Evolutionary conservation across 2,113 vertebrate genomes (phyloP), one percentile per base, ranked within the genome.

Genomic region (Labrus mixtus): DNA sequence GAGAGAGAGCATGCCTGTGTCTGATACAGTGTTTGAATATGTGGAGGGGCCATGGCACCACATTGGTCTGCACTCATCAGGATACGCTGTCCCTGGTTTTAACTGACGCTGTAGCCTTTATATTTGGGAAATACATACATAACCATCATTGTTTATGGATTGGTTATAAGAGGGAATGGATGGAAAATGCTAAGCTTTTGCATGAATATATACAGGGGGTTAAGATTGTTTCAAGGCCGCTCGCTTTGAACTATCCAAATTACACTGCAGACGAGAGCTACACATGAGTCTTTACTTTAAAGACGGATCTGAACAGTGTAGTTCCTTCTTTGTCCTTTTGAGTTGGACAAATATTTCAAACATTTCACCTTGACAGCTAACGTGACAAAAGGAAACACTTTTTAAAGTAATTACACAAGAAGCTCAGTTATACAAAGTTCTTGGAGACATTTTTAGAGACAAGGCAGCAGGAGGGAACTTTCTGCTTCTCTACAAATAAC

Each of bases 11-110:
- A 8, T 22, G 68, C n/a, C 75, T 13, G 1, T 20, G 66, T 71
- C 63, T 76, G 53, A 82, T 62, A 54, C 73, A 71, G 17, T 57
- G 46, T 37, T 54, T 16, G 59, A 88, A 87, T 78, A 84, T 87
- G 83, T 84, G 65, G 73, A 82, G 51, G 25, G 45, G 70, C 25
- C 37, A 56, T 1, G 58, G 66, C 62, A 43, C 66, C 54, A 7
- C 23, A 19, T 10, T 79, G 74, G 54, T 80, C 76, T 57, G 46
- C 50, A 76, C 67, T 77, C 74, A 68, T 75, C 69, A 41, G 69
- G 15, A 83, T 64, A 72, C 72, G 64, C 37, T 73, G 50, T 41
- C 39, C 33, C 68, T 29, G 48, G 16, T 68, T 78, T 86, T 78
- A 62, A 80, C 63, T 66, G 58, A 59, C 48, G 17, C 54, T 55